Percentiles rank a stretch among this genome's conserved stretches.
These are phyloP conservation scores for Etheostoma perlongum DNA, from an alignment of 2,797 vertebrate species.

Conservation along the genomic window DNA sequence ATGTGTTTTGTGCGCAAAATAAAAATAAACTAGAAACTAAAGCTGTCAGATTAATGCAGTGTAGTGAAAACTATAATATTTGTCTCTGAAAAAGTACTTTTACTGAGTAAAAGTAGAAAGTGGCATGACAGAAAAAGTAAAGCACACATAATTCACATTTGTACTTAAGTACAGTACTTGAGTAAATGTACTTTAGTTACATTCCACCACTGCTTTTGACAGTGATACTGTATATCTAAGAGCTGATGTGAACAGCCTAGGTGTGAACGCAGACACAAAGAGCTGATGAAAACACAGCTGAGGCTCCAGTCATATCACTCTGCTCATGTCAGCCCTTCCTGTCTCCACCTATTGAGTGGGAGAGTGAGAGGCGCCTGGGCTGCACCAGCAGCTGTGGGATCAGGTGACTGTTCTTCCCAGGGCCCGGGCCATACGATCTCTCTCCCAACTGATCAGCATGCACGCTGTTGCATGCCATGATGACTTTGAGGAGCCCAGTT, in stretches of 20 bases:
- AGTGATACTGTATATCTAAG: neutral
- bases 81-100: too few relatives aligned
- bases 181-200: neutral
- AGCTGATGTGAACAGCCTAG: constrained; percentile 5
- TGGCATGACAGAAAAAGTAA: too few relatives aligned
- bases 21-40: too few relatives aligned
- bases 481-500: constrained; percentile 82
- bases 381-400: constrained; percentile 78
- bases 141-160: neutral
- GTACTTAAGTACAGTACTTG: neutral
- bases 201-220: neutral
- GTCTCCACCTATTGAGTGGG: constrained; percentile 79
- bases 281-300: constrained; percentile 32
- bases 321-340: constrained; percentile 57
- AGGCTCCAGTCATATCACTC: constrained; percentile 52
- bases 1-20: too few relatives aligned
- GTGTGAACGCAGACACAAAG: constrained; percentile 47
- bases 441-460: constrained; percentile 70
- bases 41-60: too few relatives aligned
- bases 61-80: too few relatives aligned
- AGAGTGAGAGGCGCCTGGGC: constrained; percentile 80
- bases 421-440: constrained; percentile 81
- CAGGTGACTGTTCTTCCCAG: constrained; percentile 80
- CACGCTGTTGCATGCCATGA: constrained; percentile 66
- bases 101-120: too few relatives aligned